Conservation (phyloP, 2,113 vertebrate genomes). For the Indri indri region DNA sequence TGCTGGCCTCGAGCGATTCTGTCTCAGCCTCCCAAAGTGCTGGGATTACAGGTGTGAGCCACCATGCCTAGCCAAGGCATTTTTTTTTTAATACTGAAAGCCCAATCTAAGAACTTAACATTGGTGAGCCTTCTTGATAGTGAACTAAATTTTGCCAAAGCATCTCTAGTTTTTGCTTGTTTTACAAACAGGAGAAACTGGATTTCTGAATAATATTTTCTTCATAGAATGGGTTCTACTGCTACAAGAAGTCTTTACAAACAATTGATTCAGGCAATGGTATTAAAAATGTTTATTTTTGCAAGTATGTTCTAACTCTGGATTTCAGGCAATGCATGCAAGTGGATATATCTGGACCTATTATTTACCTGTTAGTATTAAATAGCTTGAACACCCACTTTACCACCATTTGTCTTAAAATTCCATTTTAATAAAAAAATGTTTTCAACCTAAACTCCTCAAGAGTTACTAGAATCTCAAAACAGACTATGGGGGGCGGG, state of each 20-base stretch:
- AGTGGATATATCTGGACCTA: background rate
- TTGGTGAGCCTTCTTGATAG: background rate
- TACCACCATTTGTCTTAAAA: background rate
- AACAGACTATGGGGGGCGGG: background rate
- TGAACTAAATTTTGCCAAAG: conserved; percentile 28
- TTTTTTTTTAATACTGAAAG: background rate
- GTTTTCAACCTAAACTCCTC: conserved; percentile 10
- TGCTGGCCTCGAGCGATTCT: no score
- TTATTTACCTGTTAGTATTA: conserved; percentile 1
- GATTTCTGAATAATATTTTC: conserved; percentile 36
- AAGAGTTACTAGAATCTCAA: background rate
- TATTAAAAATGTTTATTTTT: conserved; percentile 5
- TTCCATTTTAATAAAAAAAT: background rate
- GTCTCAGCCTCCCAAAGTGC: no score
- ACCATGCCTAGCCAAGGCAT: no score
- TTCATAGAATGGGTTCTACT: conserved; percentile 1
- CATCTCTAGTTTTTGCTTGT: background rate
- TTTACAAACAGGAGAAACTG: background rate
- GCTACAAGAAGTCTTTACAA: background rate
- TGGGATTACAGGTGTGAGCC: no score
- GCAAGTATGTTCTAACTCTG: conserved; percentile 5
- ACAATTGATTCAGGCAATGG: background rate
- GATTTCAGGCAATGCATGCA: conserved; percentile 33
- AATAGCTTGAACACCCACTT: background rate
- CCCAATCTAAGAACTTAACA: background rate